Evolutionary conservation across 2,113 vertebrate species (phyloP).

Genomic region (Microtus richardsoni): DNA sequence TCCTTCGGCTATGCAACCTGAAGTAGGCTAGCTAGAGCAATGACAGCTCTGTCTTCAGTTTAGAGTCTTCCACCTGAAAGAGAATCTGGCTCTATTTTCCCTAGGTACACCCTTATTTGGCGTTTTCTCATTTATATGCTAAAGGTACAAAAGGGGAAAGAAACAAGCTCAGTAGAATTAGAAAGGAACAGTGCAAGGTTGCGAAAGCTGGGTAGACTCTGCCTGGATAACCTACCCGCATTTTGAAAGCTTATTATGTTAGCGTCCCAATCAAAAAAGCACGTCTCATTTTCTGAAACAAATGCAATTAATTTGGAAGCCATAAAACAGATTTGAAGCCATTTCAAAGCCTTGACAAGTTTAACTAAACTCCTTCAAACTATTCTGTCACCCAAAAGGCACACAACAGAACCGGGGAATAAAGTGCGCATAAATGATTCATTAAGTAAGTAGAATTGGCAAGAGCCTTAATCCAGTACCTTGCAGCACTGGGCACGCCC

Average conservation of each 20-base stretch:
- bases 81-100: not conserved
- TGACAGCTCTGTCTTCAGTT: not conserved
- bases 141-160: not conserved
- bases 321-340: slow-evolving; percentile 37
- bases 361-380: slow-evolving; percentile 65
- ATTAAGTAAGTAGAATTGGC: slow-evolving; percentile 43
- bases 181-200: not conserved
- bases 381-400: slow-evolving; percentile 60
- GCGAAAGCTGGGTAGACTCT: slow-evolving; percentile 14
- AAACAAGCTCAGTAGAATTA: not conserved
- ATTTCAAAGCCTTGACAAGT: slow-evolving; percentile 67
- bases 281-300: slow-evolving; percentile 47
- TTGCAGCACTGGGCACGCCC: slow-evolving; percentile 9
- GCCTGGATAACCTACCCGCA: not conserved
- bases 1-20: not conserved
- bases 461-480: slow-evolving; percentile 48
- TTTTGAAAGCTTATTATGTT: slow-evolving; percentile 51
- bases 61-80: not conserved
- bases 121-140: not conserved
- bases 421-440: slow-evolving; percentile 59
- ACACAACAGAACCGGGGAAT: not conserved
- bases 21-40: not conserved
- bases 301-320: slow-evolving; percentile 49
- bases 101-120: not conserved
- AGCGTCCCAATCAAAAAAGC: slow-evolving; percentile 40